Evolutionary conservation across 1,140 invertebrate species (phyloP), one percentile per base, ranked within the genome.

Genomic region (Rhagoletis pomonella): DNA sequence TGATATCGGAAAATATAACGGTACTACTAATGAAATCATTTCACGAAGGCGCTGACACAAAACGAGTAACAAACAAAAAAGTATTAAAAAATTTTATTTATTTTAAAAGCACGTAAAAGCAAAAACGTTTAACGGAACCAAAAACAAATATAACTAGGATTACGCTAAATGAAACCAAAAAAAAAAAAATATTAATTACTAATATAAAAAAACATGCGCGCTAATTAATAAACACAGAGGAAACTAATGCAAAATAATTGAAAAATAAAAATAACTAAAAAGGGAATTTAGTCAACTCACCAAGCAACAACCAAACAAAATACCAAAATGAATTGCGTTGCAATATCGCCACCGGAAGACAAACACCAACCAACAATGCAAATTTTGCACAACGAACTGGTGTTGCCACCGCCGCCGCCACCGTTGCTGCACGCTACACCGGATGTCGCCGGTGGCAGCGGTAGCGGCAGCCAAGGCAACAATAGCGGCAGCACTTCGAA

Each of bases 271-370:
- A 55, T 9, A 55, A 55, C 47, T 58, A 81, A 64, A 55, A 81
- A 81, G 55, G 64, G 86, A 44, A 84, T 42, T 64, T n/a, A 87
- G 29, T 55, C 86, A 86, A 42, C 2, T 84, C 19, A 85, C 19
- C 62, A 86, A 88, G 86, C 73, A 44, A 85, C 73, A 81, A 87
- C 42, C 44, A 55, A 85, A 88, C 64, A 84, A 86, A 81, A 86
- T 85, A 84, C 64, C 85, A 89, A 88, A 14, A 91, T 93, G 92
- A 93, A 93, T 89, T 92, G 92, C 89, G 91, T 91, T 86, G 92
- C 92, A 88, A 88, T 92, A 90, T 91, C 87, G 9, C 55, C 90
- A 86, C 86, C 90, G 73, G 89, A 89, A 65, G 91, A 90, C 87
- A 91, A 92, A 87, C 90, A 85, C 19, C 87, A 64, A 73, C 87